Evolutionary conservation across 92 coral and sea anemone species (phyloP).

Genomic region (Zoanthus solanderi): DNA sequence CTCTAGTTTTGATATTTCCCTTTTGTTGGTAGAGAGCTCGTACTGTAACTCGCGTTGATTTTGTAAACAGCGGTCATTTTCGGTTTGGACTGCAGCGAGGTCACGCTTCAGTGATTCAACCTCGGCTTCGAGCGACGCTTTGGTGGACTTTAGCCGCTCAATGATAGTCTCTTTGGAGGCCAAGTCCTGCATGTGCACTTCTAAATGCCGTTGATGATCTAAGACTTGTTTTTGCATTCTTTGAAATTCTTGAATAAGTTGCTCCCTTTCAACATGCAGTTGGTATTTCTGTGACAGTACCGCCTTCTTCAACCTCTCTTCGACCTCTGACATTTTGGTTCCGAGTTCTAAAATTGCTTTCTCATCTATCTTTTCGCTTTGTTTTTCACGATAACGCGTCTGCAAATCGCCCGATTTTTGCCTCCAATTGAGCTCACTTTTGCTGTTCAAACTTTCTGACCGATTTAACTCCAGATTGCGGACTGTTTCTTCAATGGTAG

Average conservation of each 20-base stretch:
- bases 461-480: conserved; percentile 60
- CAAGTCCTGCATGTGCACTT: conserved; percentile 85
- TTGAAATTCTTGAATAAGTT: conserved; percentile 88
- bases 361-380: conserved; percentile 70
- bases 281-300: conserved; percentile 90
- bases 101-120: conserved; percentile 89
- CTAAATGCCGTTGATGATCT: conserved; percentile 90
- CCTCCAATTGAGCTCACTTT: conserved; percentile 34
- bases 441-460: conserved; percentile 33
- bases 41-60: conserved; percentile 77
- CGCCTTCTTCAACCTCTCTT: conserved; percentile 88
- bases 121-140: conserved; percentile 90
- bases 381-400: conserved; percentile 34
- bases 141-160: conserved; percentile 86
- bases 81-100: conserved; percentile 73
- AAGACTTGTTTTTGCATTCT: conserved; percentile 85
- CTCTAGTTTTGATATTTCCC: conserved; percentile 85
- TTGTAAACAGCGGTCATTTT: conserved; percentile 78
- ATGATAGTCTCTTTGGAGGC: conserved; percentile 90
- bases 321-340: conserved; percentile 86
- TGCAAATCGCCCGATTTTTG: conserved; percentile 13
- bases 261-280: conserved; percentile 87
- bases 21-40: conserved; percentile 73
- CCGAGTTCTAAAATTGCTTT: conserved; percentile 82
- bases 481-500: conserved; percentile 86